Conservation (phyloP, 2,113 vertebrate species). For the Sisor rabdophorus region DNA sequence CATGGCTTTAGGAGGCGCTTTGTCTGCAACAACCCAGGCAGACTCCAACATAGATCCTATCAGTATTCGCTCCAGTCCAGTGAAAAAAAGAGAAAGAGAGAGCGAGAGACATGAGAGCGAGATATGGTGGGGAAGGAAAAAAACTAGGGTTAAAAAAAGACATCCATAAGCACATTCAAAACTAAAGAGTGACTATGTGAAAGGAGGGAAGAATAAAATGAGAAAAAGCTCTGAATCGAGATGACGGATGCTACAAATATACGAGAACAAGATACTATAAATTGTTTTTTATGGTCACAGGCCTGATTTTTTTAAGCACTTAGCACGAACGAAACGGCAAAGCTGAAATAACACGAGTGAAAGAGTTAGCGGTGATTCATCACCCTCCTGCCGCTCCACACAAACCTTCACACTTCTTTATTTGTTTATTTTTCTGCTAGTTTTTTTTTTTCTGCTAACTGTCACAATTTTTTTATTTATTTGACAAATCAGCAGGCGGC, state of each 20-base stretch:
- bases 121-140: slow-evolving; percentile 29
- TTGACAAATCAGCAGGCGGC: no score
- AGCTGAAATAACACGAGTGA: slow-evolving; percentile 1
- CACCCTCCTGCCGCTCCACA: not conserved
- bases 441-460: no score
- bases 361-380: not conserved
- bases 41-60: slow-evolving; percentile 78
- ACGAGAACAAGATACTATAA: not conserved
- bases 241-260: slow-evolving; percentile 5
- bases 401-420: not conserved
- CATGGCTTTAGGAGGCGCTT: slow-evolving; percentile 72
- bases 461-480: no score
- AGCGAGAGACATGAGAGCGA: slow-evolving; percentile 22
- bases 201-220: slow-evolving; percentile 36
- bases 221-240: slow-evolving; percentile 9
- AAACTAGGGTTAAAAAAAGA: slow-evolving; percentile 27
- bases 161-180: slow-evolving; percentile 26
- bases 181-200: slow-evolving; percentile 46
- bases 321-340: not conserved
- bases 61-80: slow-evolving; percentile 66
- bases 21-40: slow-evolving; percentile 71
- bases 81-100: slow-evolving; percentile 50
- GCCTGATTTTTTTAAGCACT: slow-evolving; percentile 17
- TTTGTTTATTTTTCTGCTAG: no score
- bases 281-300: slow-evolving; percentile 16